Evolutionary conservation across 2,797 vertebrate species (phyloP).

Genomic region (Schizopygopsis malacanthus): DNA sequence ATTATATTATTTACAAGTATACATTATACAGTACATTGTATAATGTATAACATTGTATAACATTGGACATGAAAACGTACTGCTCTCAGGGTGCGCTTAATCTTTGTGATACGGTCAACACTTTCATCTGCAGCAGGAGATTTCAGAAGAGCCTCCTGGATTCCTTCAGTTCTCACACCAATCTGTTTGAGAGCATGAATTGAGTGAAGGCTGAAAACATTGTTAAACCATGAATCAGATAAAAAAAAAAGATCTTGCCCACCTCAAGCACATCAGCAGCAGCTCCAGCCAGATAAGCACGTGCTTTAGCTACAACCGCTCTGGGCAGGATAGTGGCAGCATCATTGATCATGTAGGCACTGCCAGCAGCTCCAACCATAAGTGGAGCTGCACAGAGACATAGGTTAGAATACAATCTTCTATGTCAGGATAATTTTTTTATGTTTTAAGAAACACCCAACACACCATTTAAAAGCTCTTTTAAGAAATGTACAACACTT

Average conservation of each 20-base stretch:
- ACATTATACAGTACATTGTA: neutral
- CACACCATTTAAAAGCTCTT: neutral
- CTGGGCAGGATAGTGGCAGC: constrained; percentile 75
- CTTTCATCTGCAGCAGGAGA: constrained; percentile 63
- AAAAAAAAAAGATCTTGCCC: neutral
- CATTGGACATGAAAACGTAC: constrained; percentile 62
- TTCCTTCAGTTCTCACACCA: constrained; percentile 76
- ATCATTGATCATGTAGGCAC: constrained; percentile 79
- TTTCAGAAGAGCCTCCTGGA: constrained; percentile 78
- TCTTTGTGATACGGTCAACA: constrained; percentile 71
- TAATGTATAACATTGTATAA: too few species aligned
- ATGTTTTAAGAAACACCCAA: neutral
- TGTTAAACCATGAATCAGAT: neutral
- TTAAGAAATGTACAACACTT: constrained; percentile 50
- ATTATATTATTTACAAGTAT: neutral
- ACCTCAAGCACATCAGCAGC: constrained; percentile 84
- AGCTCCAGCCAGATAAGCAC: constrained; percentile 79
- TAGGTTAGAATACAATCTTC: neutral
- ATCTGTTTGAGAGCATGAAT: constrained; percentile 69
- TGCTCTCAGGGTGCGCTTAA: constrained; percentile 77
- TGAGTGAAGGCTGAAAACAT: neutral
- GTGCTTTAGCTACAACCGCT: constrained; percentile 72
- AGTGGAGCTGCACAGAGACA: constrained; percentile 66
- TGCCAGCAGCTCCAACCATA: constrained; percentile 80
- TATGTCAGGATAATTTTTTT: too few species aligned